phyloP scores from a whole-genome alignment of 2,113 vertebrate genomes.

The Puma concolor region DNA sequence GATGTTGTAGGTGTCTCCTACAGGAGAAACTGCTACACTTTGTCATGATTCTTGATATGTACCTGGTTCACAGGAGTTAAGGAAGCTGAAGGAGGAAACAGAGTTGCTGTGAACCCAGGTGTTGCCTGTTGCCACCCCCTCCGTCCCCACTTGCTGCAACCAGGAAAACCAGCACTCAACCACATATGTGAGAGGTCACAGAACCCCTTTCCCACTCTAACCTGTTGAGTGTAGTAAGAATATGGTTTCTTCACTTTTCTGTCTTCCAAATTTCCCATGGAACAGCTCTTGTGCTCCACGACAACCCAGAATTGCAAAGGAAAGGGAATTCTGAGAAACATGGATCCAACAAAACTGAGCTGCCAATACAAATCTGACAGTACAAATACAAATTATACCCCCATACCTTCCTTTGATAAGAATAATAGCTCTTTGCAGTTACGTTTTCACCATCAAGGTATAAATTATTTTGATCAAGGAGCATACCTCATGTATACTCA shows the following conservation, averaged over 20 bases:
- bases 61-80: background rate
- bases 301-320: background rate
- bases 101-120: background rate
- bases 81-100: background rate
- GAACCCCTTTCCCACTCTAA: background rate
- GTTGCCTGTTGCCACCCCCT: too few relatives aligned
- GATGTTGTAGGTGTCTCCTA: background rate
- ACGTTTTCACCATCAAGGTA: background rate
- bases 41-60: background rate
- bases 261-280: background rate
- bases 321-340: background rate
- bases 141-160: background rate
- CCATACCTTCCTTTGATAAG: background rate
- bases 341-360: background rate
- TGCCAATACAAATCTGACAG: background rate
- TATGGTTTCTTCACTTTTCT: background rate
- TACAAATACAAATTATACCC: too few relatives aligned
- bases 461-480: constrained; percentile 18
- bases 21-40: background rate
- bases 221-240: background rate
- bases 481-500: background rate
- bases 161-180: background rate
- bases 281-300: background rate
- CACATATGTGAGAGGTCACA: background rate
- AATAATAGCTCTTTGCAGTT: background rate